Evolutionary conservation across 2,113 vertebrate species (phyloP).

Genomic region (Istiophorus platypterus): DNA sequence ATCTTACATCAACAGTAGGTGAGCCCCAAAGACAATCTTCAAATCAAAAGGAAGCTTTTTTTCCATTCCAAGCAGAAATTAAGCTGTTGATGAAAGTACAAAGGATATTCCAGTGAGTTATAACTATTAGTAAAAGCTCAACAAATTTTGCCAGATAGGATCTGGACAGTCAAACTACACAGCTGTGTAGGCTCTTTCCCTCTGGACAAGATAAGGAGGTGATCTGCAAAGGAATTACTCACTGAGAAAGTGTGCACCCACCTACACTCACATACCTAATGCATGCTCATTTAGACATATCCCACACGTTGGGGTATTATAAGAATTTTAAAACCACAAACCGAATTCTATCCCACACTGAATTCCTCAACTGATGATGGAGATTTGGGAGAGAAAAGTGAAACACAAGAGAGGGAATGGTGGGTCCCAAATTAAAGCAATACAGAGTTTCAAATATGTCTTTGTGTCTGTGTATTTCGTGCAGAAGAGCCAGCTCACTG

Average conservation of each 20-base stretch:
- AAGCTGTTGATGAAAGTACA: conserved; percentile 15
- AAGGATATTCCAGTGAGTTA: conserved; percentile 45
- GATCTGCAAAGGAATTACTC: conserved; percentile 68
- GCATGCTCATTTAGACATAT: conserved; percentile 44
- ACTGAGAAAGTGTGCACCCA: conserved; percentile 54
- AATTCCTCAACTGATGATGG: conserved; percentile 38
- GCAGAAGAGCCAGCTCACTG: conserved; percentile 53
- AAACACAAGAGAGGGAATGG: conserved; percentile 5
- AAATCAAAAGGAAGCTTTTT: conserved; percentile 12
- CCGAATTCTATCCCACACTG: conserved; percentile 48
- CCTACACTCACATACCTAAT: conserved; percentile 51
- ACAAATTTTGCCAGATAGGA: conserved; percentile 47
- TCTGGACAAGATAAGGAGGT: conserved; percentile 56
- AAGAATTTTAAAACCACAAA: conserved; percentile 42
- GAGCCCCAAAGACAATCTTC: conserved; percentile 26
- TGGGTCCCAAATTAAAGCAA: conserved; percentile 29
- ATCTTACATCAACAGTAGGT: conserved; percentile 40
- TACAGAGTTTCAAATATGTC: conserved; percentile 6
- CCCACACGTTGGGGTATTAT: conserved; percentile 36
- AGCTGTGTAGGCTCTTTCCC: conserved; percentile 69
- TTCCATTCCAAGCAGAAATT: conserved; percentile 8
- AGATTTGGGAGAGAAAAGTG: not conserved
- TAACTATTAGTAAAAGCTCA: conserved; percentile 52
- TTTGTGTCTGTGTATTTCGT: conserved; percentile 55
- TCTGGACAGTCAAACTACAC: conserved; percentile 58